phyloP scores from a whole-genome alignment of 2,797 vertebrate genomes.

The Sebastes cheni region DNA sequence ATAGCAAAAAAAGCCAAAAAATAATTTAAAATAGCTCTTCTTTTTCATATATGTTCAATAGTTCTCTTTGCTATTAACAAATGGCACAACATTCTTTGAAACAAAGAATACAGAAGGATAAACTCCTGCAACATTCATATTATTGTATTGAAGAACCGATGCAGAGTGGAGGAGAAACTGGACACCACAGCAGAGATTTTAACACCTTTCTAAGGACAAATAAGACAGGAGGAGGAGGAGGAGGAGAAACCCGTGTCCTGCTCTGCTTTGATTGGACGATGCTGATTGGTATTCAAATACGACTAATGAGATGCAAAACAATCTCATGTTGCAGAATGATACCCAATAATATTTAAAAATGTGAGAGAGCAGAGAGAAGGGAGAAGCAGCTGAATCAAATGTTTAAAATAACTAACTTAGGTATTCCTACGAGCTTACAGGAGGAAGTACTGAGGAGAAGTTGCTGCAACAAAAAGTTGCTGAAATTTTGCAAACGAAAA shows the following conservation, averaged over 20 bases:
- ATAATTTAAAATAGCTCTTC: constrained; percentile 99
- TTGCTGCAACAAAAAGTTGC: constrained; percentile 6
- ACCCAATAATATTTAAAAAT: background rate
- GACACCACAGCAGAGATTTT: constrained; percentile 79
- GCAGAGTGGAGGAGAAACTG: constrained; percentile 79
- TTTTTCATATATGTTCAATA: constrained; percentile 99
- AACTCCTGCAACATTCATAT: constrained; percentile 98
- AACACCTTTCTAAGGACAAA: constrained; percentile 82
- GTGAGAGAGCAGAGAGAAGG: constrained; percentile 30
- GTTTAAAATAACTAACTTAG: background rate
- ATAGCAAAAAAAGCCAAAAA: constrained; percentile 99
- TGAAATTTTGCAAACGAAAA: constrained; percentile 7
- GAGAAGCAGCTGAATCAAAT: background rate
- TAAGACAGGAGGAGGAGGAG: constrained; percentile 51
- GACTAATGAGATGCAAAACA: constrained; percentile 32
- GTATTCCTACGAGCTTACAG: constrained; percentile 1
- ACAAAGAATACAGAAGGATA: constrained; percentile 95
- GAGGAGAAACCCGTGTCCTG: constrained; percentile 15
- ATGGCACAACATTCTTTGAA: constrained; percentile 99
- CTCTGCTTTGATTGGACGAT: constrained; percentile 56
- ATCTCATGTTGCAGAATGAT: constrained; percentile 11
- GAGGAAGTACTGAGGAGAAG: background rate
- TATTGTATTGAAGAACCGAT: constrained; percentile 87
- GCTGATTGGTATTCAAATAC: constrained; percentile 25
- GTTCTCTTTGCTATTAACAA: constrained; percentile 99